Evolutionary conservation across 2,888 invertebrate species (phyloP).

Genomic region (Sisyra nigra): DNA sequence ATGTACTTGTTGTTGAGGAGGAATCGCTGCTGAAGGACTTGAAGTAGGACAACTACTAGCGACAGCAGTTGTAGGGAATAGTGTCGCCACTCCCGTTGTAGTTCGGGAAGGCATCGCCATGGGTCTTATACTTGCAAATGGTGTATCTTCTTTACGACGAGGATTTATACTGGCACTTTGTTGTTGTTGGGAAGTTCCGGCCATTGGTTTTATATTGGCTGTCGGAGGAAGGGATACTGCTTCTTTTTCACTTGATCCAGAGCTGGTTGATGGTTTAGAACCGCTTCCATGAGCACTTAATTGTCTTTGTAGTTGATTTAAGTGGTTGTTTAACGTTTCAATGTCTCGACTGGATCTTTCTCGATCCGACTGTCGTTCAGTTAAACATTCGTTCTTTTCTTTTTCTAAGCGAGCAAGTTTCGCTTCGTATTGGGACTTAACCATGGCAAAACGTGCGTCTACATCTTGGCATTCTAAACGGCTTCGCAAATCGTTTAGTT

Average conservation of each 20-base stretch:
- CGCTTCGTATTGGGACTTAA: constrained; percentile 55
- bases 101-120: constrained; percentile 62
- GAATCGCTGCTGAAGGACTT: constrained; percentile 29
- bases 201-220: constrained; percentile 90
- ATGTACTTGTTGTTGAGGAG: constrained; percentile 36
- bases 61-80: constrained; percentile 58
- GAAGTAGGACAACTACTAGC: constrained; percentile 18
- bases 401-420: constrained; percentile 53
- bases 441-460: constrained; percentile 30
- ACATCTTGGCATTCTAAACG: constrained; percentile 6
- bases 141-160: constrained; percentile 65
- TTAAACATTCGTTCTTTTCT: constrained; percentile 46
- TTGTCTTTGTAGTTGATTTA: constrained; percentile 51
- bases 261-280: constrained; percentile 50
- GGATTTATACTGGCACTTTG: constrained; percentile 43
- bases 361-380: constrained; percentile 37
- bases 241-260: constrained; percentile 39
- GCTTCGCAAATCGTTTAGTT: constrained; percentile 23
- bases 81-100: constrained; percentile 37
- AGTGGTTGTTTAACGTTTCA: constrained; percentile 54
- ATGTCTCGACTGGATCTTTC: constrained; percentile 38
- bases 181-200: constrained; percentile 38
- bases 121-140: constrained; percentile 82
- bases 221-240: constrained; percentile 47
- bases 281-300: constrained; percentile 42